Evolutionary conservation across 2,888 invertebrate species (phyloP).

Genomic region (Orthonychiurus folsomi): DNA sequence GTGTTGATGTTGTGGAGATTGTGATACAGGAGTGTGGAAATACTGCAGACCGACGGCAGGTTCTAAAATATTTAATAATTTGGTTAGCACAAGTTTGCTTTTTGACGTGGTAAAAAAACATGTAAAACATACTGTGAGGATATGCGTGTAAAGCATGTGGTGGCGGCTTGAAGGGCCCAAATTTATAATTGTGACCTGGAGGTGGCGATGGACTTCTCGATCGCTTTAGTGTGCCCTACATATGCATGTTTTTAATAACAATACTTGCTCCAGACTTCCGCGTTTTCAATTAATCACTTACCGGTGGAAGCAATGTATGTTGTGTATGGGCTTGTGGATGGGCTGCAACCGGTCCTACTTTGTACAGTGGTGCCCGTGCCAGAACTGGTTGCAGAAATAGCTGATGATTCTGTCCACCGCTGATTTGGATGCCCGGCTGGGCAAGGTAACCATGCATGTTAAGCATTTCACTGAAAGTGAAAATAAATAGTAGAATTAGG

Average conservation of each 20-base stretch:
- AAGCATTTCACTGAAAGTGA: slow-evolving; percentile 40
- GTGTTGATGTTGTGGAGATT: slow-evolving; percentile 15
- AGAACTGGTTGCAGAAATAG: slow-evolving; percentile 53
- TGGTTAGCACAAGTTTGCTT: slow-evolving; percentile 1
- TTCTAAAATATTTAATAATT: slow-evolving; percentile 12
- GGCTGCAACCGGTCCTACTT: slow-evolving; percentile 44
- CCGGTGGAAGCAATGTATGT: slow-evolving; percentile 44
- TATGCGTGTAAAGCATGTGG: slow-evolving; percentile 53
- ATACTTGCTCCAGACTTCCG: background rate
- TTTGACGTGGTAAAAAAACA: background rate
- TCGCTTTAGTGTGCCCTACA: slow-evolving; percentile 53
- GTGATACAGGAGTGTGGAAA: slow-evolving; percentile 21
- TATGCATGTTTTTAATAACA: too few relatives aligned
- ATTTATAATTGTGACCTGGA: slow-evolving; percentile 51
- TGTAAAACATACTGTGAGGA: slow-evolving; percentile 43
- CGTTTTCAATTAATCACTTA: slow-evolving; percentile 42
- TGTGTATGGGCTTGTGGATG: slow-evolving; percentile 38
- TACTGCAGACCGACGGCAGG: slow-evolving; percentile 25
- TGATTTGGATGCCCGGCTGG: slow-evolving; percentile 42
- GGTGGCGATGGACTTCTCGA: slow-evolving; percentile 56
- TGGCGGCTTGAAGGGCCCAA: slow-evolving; percentile 48
- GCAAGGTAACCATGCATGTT: slow-evolving; percentile 38
- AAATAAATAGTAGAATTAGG: background rate
- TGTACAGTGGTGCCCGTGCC: slow-evolving; percentile 45
- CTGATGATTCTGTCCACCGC: slow-evolving; percentile 55